phyloP scores from a whole-genome alignment of 2,797 vertebrate species.

The Myripristis murdjan region DNA sequence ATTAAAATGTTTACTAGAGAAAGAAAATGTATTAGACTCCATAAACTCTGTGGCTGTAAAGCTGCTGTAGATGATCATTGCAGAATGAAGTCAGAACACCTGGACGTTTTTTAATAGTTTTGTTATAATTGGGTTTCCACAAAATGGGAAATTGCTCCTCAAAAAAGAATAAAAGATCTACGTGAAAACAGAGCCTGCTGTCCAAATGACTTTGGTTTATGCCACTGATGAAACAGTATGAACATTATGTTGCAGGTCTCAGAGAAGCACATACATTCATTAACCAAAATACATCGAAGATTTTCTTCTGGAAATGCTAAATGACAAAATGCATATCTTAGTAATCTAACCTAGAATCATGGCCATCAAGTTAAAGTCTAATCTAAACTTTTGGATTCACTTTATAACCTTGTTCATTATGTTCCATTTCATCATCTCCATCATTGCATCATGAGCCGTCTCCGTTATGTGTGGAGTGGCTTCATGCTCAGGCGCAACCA shows the following conservation, averaged over 20 bases:
- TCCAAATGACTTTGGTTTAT: too few species aligned
- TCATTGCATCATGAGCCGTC: conserved; percentile 43
- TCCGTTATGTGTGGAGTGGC: conserved; percentile 32
- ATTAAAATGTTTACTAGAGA: not conserved
- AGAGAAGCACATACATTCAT: too few species aligned
- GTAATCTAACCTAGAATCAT: too few species aligned
- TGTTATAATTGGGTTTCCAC: not conserved
- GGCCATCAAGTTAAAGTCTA: too few species aligned
- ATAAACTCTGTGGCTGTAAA: not conserved
- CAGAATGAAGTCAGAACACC: not conserved
- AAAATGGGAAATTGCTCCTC: not conserved
- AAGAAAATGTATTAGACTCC: not conserved
- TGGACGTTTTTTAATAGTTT: not conserved
- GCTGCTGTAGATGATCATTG: not conserved
- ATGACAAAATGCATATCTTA: too few species aligned
- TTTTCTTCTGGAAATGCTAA: too few species aligned
- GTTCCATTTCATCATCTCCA: conserved; percentile 48
- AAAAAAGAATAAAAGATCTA: too few species aligned
- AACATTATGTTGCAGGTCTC: too few species aligned
- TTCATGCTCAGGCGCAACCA: conserved; percentile 63
- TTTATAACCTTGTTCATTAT: conserved; percentile 14
- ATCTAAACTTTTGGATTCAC: not conserved
- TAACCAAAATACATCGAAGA: too few species aligned
- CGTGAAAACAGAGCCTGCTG: too few species aligned
- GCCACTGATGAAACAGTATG: too few species aligned